Percentiles rank a stretch among this genome's conserved stretches.
Conservation (phyloP, 2,797 vertebrate genomes). For the Aratinga solstitialis region DNA sequence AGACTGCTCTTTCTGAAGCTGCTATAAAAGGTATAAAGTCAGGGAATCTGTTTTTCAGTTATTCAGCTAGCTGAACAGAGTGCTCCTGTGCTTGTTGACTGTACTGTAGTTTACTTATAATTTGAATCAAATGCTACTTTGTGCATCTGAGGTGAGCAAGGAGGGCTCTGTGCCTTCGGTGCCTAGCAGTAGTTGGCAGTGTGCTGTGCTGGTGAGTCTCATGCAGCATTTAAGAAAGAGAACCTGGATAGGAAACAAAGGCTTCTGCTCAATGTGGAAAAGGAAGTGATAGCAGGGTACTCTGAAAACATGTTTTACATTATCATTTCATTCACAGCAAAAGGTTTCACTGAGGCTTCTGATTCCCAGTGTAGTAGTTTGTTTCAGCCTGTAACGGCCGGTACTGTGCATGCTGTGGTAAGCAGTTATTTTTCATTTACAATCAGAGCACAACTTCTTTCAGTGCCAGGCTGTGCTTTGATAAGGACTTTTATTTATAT, state of each 20-base stretch:
- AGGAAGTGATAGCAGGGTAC: not conserved
- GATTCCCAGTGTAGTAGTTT: not conserved
- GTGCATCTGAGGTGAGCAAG: not conserved
- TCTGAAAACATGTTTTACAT: not conserved
- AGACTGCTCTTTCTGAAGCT: not conserved
- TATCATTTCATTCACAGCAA: not conserved
- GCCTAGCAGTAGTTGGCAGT: not conserved
- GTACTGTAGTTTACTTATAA: not conserved
- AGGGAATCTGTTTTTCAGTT: not conserved
- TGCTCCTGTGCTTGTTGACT: not conserved
- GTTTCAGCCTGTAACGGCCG: rapidly evolving
- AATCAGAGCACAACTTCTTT: not conserved
- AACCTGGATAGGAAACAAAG: not conserved
- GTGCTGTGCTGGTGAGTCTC: not conserved
- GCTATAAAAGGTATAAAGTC: not conserved
- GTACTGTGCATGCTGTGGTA: not conserved
- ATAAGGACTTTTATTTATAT: not conserved
- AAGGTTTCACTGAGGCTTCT: not conserved
- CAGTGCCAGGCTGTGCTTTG: not conserved
- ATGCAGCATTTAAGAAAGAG: not conserved
- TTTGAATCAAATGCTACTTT: not conserved
- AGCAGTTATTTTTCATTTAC: not conserved
- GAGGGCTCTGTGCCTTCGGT: not conserved
- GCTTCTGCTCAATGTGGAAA: not conserved
- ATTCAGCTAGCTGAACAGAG: not conserved